Percentiles rank a stretch among this genome's conserved stretches.
Evolutionary conservation across 2,113 vertebrate species (phyloP).

Genomic region (Ammodytes marinus): DNA sequence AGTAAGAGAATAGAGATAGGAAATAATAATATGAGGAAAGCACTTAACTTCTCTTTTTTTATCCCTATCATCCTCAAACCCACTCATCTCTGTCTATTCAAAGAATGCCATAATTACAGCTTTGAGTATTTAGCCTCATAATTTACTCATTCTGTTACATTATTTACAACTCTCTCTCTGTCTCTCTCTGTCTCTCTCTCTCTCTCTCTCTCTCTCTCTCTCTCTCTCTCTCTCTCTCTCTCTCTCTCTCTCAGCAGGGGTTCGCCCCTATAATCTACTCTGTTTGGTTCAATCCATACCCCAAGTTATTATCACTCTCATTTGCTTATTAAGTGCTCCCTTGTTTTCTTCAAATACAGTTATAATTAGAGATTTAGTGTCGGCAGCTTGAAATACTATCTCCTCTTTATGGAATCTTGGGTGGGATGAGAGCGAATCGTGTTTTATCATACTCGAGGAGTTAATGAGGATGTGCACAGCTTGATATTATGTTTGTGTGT

Average conservation of each 20-base stretch:
- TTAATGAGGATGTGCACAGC: slow-evolving; percentile 84
- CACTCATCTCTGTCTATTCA: slow-evolving; percentile 82
- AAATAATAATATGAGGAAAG: slow-evolving; percentile 33
- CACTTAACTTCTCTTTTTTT: slow-evolving; percentile 71
- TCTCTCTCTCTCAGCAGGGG: slow-evolving; percentile 70
- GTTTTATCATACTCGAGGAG: slow-evolving; percentile 81
- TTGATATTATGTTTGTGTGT: slow-evolving; percentile 79
- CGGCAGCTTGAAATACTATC: slow-evolving; percentile 83
- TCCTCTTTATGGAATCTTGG: slow-evolving; percentile 78
- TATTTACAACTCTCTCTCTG: slow-evolving; percentile 75
- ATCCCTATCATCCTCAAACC: slow-evolving; percentile 73
- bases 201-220: slow-evolving; percentile 33
- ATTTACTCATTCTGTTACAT: slow-evolving; percentile 78
- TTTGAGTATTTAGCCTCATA: slow-evolving; percentile 85
- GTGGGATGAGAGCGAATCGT: slow-evolving; percentile 79
- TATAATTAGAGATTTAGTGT: slow-evolving; percentile 86
- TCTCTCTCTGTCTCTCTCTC: slow-evolving; percentile 30
- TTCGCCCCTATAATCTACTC: slow-evolving; percentile 82
- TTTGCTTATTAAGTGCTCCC: slow-evolving; percentile 86
- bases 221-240: slow-evolving; percentile 25
- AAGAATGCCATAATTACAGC: slow-evolving; percentile 85
- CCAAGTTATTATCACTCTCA: slow-evolving; percentile 85
- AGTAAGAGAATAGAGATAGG: slow-evolving; percentile 9
- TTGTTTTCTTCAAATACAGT: slow-evolving; percentile 88
- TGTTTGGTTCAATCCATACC: slow-evolving; percentile 82